phyloP scores from a whole-genome alignment of 1,140 invertebrate genomes.

The Mesaphorura yosii region DNA sequence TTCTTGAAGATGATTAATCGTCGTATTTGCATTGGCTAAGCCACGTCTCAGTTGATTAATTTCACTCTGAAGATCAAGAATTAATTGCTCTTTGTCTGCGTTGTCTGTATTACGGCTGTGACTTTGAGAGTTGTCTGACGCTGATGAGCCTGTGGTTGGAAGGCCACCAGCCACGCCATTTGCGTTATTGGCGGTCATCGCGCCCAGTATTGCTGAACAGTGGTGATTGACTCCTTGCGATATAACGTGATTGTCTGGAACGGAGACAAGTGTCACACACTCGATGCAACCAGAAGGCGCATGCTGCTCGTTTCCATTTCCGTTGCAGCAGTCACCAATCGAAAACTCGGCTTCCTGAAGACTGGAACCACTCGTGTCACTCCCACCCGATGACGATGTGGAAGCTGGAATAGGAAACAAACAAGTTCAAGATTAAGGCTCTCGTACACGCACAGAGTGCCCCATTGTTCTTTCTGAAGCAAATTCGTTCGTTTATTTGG shows the following conservation, averaged over 20 bases:
- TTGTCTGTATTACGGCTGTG: too few relatives aligned
- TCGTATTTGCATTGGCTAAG: slow-evolving; percentile 39
- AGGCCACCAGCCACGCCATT: too few relatives aligned
- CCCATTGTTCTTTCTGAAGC: too few relatives aligned
- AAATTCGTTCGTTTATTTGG: too few relatives aligned
- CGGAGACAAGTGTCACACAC: slow-evolving; percentile 27
- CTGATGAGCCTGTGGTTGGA: slow-evolving; percentile 5
- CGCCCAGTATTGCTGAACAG: too few relatives aligned
- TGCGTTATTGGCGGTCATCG: too few relatives aligned
- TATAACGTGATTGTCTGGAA: slow-evolving; percentile 30
- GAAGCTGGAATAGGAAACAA: slow-evolving; percentile 17
- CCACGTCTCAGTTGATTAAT: slow-evolving; percentile 41
- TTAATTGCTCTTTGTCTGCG: neutral
- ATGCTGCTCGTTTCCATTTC: neutral
- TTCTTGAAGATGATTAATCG: slow-evolving; percentile 39
- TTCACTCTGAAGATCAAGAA: slow-evolving; percentile 36
- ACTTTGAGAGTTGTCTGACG: slow-evolving; percentile 30
- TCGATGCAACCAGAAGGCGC: slow-evolving; percentile 28
- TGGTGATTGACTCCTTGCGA: slow-evolving; percentile 26
- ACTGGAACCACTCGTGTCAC: slow-evolving; percentile 8
- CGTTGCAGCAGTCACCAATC: too few relatives aligned
- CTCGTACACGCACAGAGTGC: too few relatives aligned
- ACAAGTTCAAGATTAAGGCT: too few relatives aligned
- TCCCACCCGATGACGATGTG: slow-evolving; percentile 11
- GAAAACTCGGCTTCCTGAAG: neutral